Conservation (phyloP, 2,113 vertebrate species). For the Saguinus imperator region DNA sequence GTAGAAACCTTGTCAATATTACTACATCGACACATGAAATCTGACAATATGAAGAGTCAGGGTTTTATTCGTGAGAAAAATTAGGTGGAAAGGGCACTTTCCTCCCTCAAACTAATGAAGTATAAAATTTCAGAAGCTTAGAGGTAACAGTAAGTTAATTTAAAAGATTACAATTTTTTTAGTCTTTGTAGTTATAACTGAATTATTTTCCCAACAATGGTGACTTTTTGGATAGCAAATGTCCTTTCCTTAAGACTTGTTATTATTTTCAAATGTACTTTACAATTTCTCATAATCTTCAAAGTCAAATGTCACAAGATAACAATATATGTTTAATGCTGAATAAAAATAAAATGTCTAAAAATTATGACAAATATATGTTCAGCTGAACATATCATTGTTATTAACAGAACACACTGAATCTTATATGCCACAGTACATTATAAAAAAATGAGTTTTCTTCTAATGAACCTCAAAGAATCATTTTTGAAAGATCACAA, state of each 20-base stretch:
- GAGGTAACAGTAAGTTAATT: slow-evolving; percentile 18
- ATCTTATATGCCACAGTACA: background rate
- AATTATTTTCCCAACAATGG: background rate
- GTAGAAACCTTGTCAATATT: background rate
- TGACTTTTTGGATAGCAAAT: slow-evolving; percentile 33
- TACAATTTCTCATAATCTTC: slow-evolving; percentile 27
- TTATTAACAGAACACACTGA: slow-evolving; percentile 23
- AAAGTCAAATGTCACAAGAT: slow-evolving; percentile 5
- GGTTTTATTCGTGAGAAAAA: slow-evolving; percentile 12
- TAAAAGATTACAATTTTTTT: background rate
- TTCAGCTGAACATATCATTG: slow-evolving; percentile 6
- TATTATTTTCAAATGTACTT: slow-evolving; percentile 43
- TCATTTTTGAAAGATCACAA: slow-evolving; percentile 34
- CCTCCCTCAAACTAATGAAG: background rate
- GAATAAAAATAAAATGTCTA: slow-evolving; percentile 23
- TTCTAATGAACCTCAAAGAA: slow-evolving; percentile 39
- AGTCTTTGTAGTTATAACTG: slow-evolving; percentile 39
- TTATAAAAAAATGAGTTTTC: background rate
- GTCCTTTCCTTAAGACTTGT: slow-evolving; percentile 1
- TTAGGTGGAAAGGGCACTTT: background rate
- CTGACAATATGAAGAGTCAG: background rate
- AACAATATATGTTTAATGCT: background rate
- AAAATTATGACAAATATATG: slow-evolving; percentile 25
- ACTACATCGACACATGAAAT: background rate
- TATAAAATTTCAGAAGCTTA: slow-evolving; percentile 39